These are phyloP conservation scores for Brachyhypopomus gauderio DNA, from an alignment of 2,113 vertebrate species.

Conservation along the genomic window DNA sequence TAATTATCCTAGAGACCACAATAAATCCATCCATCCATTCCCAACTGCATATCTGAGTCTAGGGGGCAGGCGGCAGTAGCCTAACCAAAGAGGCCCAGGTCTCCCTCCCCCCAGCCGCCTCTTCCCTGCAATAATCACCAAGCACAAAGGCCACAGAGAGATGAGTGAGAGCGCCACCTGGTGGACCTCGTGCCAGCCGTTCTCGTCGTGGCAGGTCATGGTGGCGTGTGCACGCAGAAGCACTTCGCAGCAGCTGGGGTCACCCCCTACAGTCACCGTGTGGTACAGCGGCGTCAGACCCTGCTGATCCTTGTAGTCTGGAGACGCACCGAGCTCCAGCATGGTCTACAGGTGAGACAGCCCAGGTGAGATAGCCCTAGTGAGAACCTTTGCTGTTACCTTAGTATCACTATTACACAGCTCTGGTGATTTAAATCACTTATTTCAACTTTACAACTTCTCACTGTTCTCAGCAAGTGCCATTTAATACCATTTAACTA, in stretches of 20 bases:
- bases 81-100: too few species aligned
- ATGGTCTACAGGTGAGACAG: slow-evolving; percentile 54
- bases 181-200: slow-evolving; percentile 88
- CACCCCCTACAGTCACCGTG: slow-evolving; percentile 82
- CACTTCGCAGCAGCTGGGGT: slow-evolving; percentile 84
- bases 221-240: slow-evolving; percentile 77
- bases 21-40: too few species aligned
- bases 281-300: slow-evolving; percentile 84
- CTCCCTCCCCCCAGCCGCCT: too few species aligned
- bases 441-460: too few species aligned
- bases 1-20: too few species aligned
- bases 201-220: slow-evolving; percentile 82
- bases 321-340: slow-evolving; percentile 83
- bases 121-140: background rate
- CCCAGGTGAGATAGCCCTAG: background rate
- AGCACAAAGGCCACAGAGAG: background rate
- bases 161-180: slow-evolving; percentile 72
- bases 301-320: slow-evolving; percentile 86
- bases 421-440: too few species aligned
- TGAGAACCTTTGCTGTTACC: too few species aligned
- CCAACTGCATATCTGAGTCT: too few species aligned
- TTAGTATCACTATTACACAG: too few species aligned
- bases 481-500: too few species aligned
- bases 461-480: too few species aligned
- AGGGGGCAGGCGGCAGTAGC: too few species aligned